Evolutionary conservation across 2,113 vertebrate genomes (phyloP).

Genomic region (Leuciscus idus): DNA sequence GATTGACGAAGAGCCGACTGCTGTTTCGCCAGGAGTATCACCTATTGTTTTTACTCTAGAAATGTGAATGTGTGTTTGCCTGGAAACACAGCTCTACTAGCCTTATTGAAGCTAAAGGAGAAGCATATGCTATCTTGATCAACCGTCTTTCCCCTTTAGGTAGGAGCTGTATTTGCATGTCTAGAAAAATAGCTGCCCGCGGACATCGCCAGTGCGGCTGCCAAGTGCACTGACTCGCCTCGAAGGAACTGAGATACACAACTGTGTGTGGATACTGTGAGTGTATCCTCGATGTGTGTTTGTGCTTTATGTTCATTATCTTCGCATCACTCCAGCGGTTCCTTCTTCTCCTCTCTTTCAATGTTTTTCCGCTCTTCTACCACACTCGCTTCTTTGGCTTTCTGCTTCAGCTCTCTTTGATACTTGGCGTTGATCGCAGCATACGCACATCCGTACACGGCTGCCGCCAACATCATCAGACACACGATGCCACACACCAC

Average conservation of each 20-base stretch:
- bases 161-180: neutral
- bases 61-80: neutral
- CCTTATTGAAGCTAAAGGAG: neutral
- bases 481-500: constrained; percentile 92
- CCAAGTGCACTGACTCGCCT: neutral
- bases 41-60: neutral
- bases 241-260: neutral
- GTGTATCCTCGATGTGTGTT: neutral
- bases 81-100: neutral
- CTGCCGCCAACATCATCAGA: constrained; percentile 94
- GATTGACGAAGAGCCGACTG: neutral
- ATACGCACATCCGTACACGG: constrained; percentile 92
- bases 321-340: constrained; percentile 74
- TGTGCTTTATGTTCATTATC: neutral
- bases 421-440: constrained; percentile 89
- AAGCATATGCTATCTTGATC: neutral
- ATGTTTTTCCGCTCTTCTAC: constrained; percentile 49
- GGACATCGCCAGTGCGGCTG: neutral
- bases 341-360: constrained; percentile 73
- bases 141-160: neutral
- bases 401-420: constrained; percentile 81
- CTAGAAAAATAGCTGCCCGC: constrained; percentile 10
- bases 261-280: neutral
- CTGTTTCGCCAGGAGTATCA: neutral
- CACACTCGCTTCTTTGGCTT: constrained; percentile 67